Percentiles rank a stretch among this genome's conserved stretches.
These are phyloP conservation scores for Eudyptes chrysolophus DNA, from an alignment of 2,113 vertebrate genomes.

Conservation along the genomic window DNA sequence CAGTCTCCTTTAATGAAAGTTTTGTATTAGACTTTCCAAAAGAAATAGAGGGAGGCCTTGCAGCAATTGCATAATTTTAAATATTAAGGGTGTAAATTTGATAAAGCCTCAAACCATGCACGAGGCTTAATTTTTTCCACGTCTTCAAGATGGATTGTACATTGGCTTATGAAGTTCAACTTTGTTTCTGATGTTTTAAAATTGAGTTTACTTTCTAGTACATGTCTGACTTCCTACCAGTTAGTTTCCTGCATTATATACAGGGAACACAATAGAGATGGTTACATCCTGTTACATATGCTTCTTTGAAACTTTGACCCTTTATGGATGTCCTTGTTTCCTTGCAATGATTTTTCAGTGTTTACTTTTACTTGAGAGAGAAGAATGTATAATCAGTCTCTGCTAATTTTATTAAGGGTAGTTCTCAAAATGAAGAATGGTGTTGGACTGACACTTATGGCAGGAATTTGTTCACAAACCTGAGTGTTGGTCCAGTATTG, in stretches of 20 bases:
- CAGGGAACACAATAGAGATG: not conserved
- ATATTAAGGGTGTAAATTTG: slow-evolving; percentile 53
- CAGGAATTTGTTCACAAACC: not conserved
- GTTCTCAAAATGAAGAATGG: not conserved
- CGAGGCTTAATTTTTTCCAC: slow-evolving; percentile 28
- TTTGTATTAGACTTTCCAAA: slow-evolving; percentile 30
- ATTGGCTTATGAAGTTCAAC: slow-evolving; percentile 1
- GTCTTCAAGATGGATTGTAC: slow-evolving; percentile 16
- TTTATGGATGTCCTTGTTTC: not conserved
- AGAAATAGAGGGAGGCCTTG: slow-evolving; percentile 38
- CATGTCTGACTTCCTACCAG: not conserved
- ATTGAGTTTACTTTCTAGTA: not conserved
- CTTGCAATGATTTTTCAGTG: not conserved
- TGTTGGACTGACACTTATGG: not conserved
- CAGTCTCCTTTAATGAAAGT: slow-evolving; percentile 30
- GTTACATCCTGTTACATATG: not conserved
- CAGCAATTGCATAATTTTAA: slow-evolving; percentile 62
- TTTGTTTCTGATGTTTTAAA: slow-evolving; percentile 11
- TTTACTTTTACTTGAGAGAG: not conserved
- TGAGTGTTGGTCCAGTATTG: not conserved
- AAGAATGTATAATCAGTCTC: not conserved
- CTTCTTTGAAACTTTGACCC: not conserved
- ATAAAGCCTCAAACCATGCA: slow-evolving; percentile 47
- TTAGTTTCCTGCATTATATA: not conserved
- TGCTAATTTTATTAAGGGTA: not conserved